phyloP scores from a whole-genome alignment of 2,113 vertebrate genomes.

The Conger conger region DNA sequence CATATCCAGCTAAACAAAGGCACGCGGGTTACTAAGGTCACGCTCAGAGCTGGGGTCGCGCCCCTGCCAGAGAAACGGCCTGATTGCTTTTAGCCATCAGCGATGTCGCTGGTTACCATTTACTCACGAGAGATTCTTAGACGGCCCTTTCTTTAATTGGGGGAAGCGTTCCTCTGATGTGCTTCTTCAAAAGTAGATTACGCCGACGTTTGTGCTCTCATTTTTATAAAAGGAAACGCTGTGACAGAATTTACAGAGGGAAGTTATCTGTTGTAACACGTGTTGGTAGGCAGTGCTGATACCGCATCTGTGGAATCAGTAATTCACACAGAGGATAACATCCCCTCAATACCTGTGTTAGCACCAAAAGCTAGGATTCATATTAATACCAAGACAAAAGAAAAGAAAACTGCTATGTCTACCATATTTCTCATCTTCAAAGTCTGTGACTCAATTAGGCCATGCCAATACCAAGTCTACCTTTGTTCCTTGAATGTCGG shows the following conservation, averaged over 20 bases:
- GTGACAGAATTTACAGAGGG: neutral
- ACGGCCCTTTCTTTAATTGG: neutral
- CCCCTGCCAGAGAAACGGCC: neutral
- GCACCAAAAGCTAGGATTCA: neutral
- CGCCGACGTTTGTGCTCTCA: neutral
- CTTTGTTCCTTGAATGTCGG: neutral
- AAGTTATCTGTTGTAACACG: neutral
- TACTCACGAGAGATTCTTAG: neutral
- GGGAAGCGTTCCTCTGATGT: neutral
- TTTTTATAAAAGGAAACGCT: neutral
- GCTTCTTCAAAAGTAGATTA: neutral
- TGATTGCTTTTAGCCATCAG: neutral
- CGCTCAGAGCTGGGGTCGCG: neutral
- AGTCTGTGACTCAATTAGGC: slow-evolving; percentile 8
- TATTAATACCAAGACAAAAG: neutral
- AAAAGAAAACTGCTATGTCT: neutral
- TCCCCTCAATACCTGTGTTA: neutral
- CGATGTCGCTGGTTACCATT: neutral
- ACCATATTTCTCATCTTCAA: neutral
- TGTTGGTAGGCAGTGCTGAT: neutral
- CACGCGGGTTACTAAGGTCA: neutral
- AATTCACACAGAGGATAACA: neutral
- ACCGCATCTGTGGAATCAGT: neutral
- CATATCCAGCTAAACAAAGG: slow-evolving; percentile 34
- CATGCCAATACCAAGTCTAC: neutral